These are phyloP conservation scores for Agrenia bidenticulata DNA, from an alignment of 2,888 invertebrate species.

Conservation along the genomic window DNA sequence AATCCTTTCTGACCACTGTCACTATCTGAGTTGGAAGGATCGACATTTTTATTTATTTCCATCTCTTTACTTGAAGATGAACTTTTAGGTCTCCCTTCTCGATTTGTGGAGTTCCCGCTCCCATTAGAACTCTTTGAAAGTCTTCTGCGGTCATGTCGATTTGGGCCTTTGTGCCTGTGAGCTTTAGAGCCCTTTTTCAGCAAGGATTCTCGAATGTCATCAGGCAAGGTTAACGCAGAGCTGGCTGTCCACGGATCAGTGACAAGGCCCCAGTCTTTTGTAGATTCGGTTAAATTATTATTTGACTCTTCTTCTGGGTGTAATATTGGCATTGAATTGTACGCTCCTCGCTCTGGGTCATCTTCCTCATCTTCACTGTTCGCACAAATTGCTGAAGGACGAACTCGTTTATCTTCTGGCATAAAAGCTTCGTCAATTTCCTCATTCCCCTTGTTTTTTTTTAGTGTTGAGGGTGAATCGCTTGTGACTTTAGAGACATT, in stretches of 20 bases:
- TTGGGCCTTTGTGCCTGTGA: background rate
- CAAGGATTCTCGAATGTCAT: background rate
- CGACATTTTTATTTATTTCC: background rate
- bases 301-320: background rate
- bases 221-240: background rate
- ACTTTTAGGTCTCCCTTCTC: background rate
- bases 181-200: background rate
- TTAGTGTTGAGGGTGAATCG: too few species aligned
- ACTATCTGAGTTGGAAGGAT: background rate
- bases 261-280: slow-evolving; percentile 6
- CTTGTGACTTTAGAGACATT: too few species aligned
- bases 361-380: slow-evolving; percentile 11
- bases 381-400: too few species aligned
- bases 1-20: background rate
- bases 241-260: slow-evolving; percentile 5
- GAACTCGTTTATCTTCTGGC: too few species aligned
- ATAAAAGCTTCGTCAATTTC: background rate
- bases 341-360: background rate
- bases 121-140: background rate
- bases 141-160: background rate
- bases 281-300: background rate
- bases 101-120: background rate
- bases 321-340: background rate
- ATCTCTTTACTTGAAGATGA: background rate
- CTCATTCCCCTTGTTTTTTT: too few species aligned